Conservation (phyloP, 2,113 vertebrate genomes). For the Dasyornis broadbenti region DNA sequence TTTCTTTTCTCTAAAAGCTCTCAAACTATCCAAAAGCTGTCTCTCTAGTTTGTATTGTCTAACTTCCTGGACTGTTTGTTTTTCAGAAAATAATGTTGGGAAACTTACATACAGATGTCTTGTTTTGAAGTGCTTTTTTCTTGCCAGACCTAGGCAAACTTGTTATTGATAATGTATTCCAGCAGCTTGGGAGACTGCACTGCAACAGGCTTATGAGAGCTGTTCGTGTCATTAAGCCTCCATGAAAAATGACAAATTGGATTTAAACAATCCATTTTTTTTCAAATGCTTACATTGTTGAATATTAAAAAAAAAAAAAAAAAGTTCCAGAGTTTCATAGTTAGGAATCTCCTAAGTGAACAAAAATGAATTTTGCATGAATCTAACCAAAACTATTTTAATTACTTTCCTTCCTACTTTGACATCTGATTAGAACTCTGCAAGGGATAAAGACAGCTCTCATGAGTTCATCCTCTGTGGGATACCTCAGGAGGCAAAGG, state of each 20-base stretch:
- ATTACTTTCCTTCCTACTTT: not conserved
- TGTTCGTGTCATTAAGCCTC: not conserved
- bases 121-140: not conserved
- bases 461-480: not conserved
- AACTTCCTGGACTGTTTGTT: not conserved
- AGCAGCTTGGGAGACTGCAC: not conserved
- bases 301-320: not conserved
- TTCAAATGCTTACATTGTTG: not conserved
- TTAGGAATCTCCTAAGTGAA: not conserved
- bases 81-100: not conserved
- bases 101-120: not conserved
- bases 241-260: slow-evolving; percentile 20
- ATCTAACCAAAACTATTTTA: not conserved
- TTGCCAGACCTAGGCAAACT: not conserved
- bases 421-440: not conserved
- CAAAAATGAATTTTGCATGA: not conserved
- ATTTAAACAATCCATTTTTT: not conserved
- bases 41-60: not conserved
- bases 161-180: not conserved
- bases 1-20: not conserved
- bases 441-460: not conserved
- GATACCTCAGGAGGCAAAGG: not conserved
- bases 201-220: not conserved
- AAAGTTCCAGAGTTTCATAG: not conserved
- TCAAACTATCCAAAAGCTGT: not conserved